Percentiles rank a stretch among this genome's conserved stretches.
Conservation (phyloP, 2,888 invertebrate genomes). For the Vanessa cardui region DNA sequence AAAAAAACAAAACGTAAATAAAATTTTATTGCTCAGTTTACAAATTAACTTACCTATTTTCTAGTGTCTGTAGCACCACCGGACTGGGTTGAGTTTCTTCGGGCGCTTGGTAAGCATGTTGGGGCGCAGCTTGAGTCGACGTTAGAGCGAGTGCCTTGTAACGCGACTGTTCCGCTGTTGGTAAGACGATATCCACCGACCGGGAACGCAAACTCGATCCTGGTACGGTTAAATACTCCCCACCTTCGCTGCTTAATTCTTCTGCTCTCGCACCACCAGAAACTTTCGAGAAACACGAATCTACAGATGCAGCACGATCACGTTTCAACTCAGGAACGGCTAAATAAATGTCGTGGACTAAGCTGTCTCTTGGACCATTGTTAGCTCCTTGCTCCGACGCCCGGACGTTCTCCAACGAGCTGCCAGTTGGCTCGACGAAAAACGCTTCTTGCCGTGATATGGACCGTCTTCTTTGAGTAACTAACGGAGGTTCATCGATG, state of each 20-base stretch:
- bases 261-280: conserved; percentile 88
- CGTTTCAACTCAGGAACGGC: conserved; percentile 92
- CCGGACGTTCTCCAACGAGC: conserved; percentile 87
- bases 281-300: conserved; percentile 92
- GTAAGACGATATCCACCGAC: conserved; percentile 93
- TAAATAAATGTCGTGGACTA: conserved; percentile 88
- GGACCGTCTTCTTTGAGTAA: conserved; percentile 85
- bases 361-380: conserved; percentile 60
- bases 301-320: conserved; percentile 93
- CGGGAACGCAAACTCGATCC: conserved; percentile 89
- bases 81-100: conserved; percentile 48
- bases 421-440: conserved; percentile 88
- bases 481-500: conserved; percentile 67
- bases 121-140: conserved; percentile 70
- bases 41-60: conserved; percentile 64
- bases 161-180: conserved; percentile 92
- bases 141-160: conserved; percentile 92
- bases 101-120: conserved; percentile 50
- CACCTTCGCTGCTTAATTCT: conserved; percentile 86
- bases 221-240: conserved; percentile 86
- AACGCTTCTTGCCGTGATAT: conserved; percentile 92
- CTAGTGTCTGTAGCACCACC: conserved; percentile 51
- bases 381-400: conserved; percentile 74
- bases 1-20: conserved; percentile 37
- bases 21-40: conserved; percentile 34